Evolutionary conservation across 2,113 vertebrate genomes (phyloP), one percentile per base, ranked within the genome.

Genomic region (Chaetodon trifascialis): DNA sequence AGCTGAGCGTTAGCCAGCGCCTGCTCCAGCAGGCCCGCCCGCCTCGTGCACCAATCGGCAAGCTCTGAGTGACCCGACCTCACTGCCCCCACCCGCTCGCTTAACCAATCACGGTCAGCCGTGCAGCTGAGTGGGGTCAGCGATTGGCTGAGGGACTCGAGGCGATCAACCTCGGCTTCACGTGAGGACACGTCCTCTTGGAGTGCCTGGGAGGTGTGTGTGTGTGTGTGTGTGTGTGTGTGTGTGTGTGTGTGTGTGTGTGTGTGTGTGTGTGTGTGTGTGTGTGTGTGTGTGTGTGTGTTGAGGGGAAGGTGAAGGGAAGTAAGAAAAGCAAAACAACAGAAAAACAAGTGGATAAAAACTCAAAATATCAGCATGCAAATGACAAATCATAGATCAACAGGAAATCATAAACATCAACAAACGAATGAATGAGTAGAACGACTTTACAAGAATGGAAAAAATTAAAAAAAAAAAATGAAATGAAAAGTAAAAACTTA

Each of bases 1-100:
- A 99, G 95, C 93, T 95, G 96, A 89, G 98, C 98, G 65, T 99
- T 98, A 87, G 95, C 96, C 88, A 99, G 96, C 5, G 98, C 98
- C 90, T 99, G 97, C 52, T 95, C 97, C 94, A 99, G 95, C 92
- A 99, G 95, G 16, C 91, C 95, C 59, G 96, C 97, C 91, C 98
- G 97, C 21, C 96, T 90, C 82, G 89, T 68, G 86, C 96, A 96
- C 92, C 97, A 94, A 1, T 97, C 97, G 0, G 72, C 91, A 4
- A 97, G 96, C 90, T 98, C 98, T 7, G 92, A 90, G 89, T 97
- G 97, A 34, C 95, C 95, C 44, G 91, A 91, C 92, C 89, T 95
- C 91, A 98, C 95, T 12, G 94, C 89, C 55, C 96, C 96, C 76
- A 98, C 91, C 3, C 95, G 96, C 76, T 98, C 97, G 12, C 95